Evolutionary conservation across 2,888 invertebrate genomes (phyloP), one percentile per base, ranked within the genome.

Genomic region (Brenthis hecate): DNA sequence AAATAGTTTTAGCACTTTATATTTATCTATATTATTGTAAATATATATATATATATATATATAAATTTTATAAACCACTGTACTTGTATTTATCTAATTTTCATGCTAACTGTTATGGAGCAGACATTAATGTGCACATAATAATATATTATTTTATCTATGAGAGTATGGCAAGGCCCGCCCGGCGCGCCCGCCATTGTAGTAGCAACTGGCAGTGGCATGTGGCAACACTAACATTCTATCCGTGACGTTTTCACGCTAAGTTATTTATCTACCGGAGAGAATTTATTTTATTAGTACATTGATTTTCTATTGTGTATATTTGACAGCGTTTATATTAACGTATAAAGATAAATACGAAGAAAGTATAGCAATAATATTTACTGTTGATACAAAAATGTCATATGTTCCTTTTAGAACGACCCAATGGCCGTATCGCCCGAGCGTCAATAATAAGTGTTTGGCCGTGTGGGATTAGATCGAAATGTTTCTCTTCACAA

Each of bases 371-470:
- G 53, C 51, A 61, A 60, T 64, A 63, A 53, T 69, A 62, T 36
- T 51, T 64, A 19, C 54, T 60, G 50, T 32, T 74, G 16, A 72
- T 60, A 74, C 72, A 77, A 84, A 82, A 81, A 87, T 88, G 86
- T 79, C 80, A 78, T 79, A 81, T 82, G 82, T 83, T 85, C 76
- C 65, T 80, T 74, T 71, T 74, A 78, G 76, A 81, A 80, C 72
- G 79, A 78, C 77, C 76, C 83, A 88, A 90, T 90, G 89, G 89
- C 86, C 83, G 86, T 87, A 79, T 84, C 77, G 74, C 77, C 79
- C 77, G 73, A 83, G 80, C 86, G 84, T 85, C 83, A 85, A 80
- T 87, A 85, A 76, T 80, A 82, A 81, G 82, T 86, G 82, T 87
- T 86, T 84, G 81, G 75, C 77, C 80, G 76, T 80, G 78, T 79